phyloP scores from a whole-genome alignment of 2,797 vertebrate species.

The Peromyscus eremicus region DNA sequence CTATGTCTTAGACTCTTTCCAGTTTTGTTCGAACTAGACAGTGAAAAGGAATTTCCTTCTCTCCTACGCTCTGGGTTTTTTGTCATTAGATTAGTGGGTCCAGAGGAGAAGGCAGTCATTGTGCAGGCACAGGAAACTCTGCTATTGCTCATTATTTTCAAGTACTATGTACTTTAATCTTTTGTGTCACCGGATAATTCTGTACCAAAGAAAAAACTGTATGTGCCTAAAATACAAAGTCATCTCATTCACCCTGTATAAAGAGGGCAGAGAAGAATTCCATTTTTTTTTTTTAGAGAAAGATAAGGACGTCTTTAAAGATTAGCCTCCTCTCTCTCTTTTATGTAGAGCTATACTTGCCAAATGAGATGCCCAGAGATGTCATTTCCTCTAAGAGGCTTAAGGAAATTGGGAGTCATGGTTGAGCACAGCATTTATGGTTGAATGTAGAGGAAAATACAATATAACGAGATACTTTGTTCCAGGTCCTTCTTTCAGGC shows the following conservation, averaged over 20 bases:
- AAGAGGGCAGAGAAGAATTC: slow-evolving; percentile 70
- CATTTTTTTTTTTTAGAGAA: slow-evolving; percentile 79
- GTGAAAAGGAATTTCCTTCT: slow-evolving; percentile 64
- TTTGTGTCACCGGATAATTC: slow-evolving; percentile 69
- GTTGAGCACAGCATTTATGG: slow-evolving; percentile 36
- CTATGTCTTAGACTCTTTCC: slow-evolving; percentile 56
- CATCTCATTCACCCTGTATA: slow-evolving; percentile 73
- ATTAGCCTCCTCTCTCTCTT: slow-evolving; percentile 67
- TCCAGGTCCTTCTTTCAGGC: slow-evolving; percentile 46
- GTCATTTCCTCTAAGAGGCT: slow-evolving; percentile 71
- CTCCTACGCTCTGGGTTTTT: slow-evolving; percentile 8
- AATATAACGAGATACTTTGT: slow-evolving; percentile 47
- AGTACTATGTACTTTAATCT: slow-evolving; percentile 63
- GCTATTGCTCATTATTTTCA: slow-evolving; percentile 71
- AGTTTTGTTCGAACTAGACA: slow-evolving; percentile 64
- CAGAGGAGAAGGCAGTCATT: slow-evolving; percentile 58
- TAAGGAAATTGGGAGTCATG: slow-evolving; percentile 57
- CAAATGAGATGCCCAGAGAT: slow-evolving; percentile 63
- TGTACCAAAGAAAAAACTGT: slow-evolving; percentile 53
- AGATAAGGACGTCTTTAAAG: slow-evolving; percentile 76
- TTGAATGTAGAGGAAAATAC: slow-evolving; percentile 53
- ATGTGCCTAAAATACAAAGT: slow-evolving; percentile 70
- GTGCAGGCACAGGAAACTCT: slow-evolving; percentile 54
- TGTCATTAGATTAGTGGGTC: slow-evolving; percentile 65
- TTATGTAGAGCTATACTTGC: slow-evolving; percentile 70